These are phyloP conservation scores for Pachycephus smyrnensis DNA, from an alignment of 2,888 invertebrate species.

Conservation along the genomic window DNA sequence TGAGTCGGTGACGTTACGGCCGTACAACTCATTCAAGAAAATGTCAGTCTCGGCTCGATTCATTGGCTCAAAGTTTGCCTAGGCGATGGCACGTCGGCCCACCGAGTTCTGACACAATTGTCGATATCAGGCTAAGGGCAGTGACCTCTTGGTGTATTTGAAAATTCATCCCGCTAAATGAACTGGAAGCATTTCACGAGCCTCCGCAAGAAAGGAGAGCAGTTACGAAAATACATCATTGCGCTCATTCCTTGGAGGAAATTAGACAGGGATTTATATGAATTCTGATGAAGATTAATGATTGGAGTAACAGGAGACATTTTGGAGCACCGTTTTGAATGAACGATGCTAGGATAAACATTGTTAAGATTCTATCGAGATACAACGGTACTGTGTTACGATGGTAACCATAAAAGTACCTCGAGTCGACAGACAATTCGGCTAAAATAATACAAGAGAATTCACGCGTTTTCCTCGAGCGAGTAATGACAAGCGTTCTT, in stretches of 20 bases:
- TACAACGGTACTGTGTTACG: background rate
- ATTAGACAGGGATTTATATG: background rate
- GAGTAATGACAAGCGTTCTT: background rate
- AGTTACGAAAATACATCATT: background rate
- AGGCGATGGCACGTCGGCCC: background rate
- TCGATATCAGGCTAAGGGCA: background rate
- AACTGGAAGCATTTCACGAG: background rate
- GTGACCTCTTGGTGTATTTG: background rate
- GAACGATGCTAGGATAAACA: background rate
- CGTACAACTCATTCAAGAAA: background rate
- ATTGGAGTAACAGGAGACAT: background rate
- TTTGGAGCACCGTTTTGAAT: background rate
- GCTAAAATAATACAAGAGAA: background rate
- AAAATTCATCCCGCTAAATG: background rate
- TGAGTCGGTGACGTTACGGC: background rate
- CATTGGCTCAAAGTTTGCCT: background rate
- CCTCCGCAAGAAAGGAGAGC: background rate
- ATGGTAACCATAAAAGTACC: background rate
- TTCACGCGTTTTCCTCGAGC: background rate
- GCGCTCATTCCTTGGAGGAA: background rate
- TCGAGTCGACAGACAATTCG: background rate
- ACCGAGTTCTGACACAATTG: background rate
- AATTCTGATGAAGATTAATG: background rate
- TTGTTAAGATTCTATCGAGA: too few species aligned
- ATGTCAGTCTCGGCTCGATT: background rate